phyloP scores from a whole-genome alignment of 2,888 invertebrate species.

The Melanotus villosus region DNA sequence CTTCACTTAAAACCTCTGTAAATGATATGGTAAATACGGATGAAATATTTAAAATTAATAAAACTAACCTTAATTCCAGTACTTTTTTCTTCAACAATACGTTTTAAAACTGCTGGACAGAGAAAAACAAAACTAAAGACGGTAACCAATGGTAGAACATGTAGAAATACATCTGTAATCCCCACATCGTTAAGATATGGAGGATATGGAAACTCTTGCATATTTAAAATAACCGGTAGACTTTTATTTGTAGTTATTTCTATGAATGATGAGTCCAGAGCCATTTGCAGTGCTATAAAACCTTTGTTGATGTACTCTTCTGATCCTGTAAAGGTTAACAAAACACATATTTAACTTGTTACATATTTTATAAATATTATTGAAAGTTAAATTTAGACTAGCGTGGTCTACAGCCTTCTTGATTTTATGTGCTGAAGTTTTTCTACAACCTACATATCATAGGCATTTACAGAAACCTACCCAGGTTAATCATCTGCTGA shows the following conservation, averaged over 20 bases:
- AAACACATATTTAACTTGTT: no score
- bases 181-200: conserved; percentile 63
- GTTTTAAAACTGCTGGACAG: conserved; percentile 71
- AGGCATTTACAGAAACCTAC: no score
- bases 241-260: conserved; percentile 56
- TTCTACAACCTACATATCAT: no score
- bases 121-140: conserved; percentile 69
- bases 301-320: conserved; percentile 68
- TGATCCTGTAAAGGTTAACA: conserved; percentile 64
- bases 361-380: no score
- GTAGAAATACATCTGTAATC: conserved; percentile 59
- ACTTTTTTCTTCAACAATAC: conserved; percentile 74
- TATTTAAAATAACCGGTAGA: conserved; percentile 58
- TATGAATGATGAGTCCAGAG: conserved; percentile 74
- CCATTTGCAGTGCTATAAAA: conserved; percentile 74
- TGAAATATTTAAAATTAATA: not conserved
- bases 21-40: no score
- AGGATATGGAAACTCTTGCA: conserved; percentile 74
- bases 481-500: no score
- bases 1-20: no score
- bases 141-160: conserved; percentile 65
- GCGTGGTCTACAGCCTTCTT: not conserved
- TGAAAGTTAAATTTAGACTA: no score
- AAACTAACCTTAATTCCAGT: conserved; percentile 71
- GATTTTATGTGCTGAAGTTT: not conserved